phyloP scores from a whole-genome alignment of 2,113 vertebrate species.

The Ancistrus triradiatus region DNA sequence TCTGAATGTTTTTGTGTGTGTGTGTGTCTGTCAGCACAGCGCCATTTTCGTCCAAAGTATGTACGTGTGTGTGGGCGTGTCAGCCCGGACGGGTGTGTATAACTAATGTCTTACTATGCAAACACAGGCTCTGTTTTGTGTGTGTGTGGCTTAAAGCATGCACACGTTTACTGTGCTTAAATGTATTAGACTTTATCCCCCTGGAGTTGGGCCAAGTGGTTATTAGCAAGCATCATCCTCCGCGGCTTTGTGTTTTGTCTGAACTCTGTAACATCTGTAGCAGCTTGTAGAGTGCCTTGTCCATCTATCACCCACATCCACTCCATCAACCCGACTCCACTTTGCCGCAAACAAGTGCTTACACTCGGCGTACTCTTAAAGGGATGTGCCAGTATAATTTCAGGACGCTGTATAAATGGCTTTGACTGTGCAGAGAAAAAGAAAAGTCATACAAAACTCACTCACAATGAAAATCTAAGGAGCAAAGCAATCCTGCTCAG shows the following conservation, averaged over 20 bases:
- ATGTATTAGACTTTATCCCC: not conserved
- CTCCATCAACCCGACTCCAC: not conserved
- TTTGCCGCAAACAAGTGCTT: slow-evolving; percentile 3
- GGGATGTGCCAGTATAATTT: too few species aligned
- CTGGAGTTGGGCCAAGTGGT: not conserved
- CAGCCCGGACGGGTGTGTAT: not conserved
- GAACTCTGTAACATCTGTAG: not conserved
- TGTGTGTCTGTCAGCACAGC: slow-evolving; percentile 36
- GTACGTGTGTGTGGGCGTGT: slow-evolving; percentile 19
- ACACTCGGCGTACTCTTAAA: not conserved
- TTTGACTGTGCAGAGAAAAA: too few species aligned
- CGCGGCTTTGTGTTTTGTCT: not conserved
- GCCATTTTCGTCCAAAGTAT: slow-evolving; percentile 28
- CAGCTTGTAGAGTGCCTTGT: not conserved
- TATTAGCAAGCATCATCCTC: not conserved
- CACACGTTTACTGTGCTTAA: slow-evolving; percentile 26
- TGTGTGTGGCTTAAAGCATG: not conserved
- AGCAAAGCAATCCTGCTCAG: too few species aligned
- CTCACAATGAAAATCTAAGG: too few species aligned
- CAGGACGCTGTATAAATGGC: too few species aligned
- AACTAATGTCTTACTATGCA: not conserved
- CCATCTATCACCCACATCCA: not conserved
- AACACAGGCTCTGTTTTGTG: not conserved
- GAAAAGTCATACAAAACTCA: too few species aligned
- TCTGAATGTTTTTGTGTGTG: slow-evolving; percentile 51